Conservation (phyloP, 37 sponge, comb jelly and placozoan species). For the Mnemiopsis leidyi region DNA sequence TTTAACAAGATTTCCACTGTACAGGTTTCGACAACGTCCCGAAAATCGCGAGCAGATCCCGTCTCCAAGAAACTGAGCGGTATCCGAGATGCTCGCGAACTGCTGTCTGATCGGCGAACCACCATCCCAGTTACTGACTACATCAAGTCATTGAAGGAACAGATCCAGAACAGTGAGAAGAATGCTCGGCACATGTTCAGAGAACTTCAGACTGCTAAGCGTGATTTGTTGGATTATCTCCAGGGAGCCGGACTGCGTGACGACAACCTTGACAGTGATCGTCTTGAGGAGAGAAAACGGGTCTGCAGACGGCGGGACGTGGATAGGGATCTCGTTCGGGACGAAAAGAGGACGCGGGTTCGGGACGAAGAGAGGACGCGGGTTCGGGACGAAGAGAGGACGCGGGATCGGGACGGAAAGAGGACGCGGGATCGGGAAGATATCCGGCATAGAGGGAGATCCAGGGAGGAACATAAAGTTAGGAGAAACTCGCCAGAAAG, state of each 20-base stretch:
- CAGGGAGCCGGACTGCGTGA: neutral
- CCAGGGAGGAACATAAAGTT: neutral
- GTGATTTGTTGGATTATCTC: neutral
- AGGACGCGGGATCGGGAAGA: neutral
- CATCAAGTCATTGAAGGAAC: conserved; percentile 25
- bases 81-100: conserved; percentile 22
- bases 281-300: neutral
- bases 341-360: neutral
- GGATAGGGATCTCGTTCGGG: neutral
- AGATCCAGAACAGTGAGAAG: neutral
- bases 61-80: neutral
- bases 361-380: too few relatives aligned
- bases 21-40: too few relatives aligned
- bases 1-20: too few relatives aligned
- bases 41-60: neutral
- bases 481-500: neutral
- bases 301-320: neutral
- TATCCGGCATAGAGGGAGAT: neutral
- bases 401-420: neutral
- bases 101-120: neutral
- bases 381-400: neutral
- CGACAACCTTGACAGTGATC: neutral
- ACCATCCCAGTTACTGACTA: conserved; percentile 1
- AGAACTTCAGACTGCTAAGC: neutral
- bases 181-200: conserved; percentile 6